phyloP scores from a whole-genome alignment of 2,888 invertebrate genomes.

The Lithophane semibrunnea region DNA sequence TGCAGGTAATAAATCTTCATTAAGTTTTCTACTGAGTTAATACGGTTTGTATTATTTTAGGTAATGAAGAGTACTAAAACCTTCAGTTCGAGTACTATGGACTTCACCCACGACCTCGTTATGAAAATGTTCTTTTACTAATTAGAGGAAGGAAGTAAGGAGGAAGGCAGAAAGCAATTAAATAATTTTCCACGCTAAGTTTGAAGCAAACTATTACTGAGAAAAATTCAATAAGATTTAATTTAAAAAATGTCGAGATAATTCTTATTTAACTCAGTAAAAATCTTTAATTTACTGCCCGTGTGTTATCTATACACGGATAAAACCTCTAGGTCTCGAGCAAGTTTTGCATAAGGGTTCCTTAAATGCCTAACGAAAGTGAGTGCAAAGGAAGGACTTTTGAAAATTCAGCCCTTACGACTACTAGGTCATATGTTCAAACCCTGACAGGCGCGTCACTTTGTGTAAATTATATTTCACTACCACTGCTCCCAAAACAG shows the following conservation, averaged over 20 bases:
- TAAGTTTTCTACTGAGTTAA: conserved; percentile 39
- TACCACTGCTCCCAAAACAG: too few species aligned
- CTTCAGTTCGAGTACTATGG: conserved; percentile 7
- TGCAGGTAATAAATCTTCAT: conserved; percentile 58
- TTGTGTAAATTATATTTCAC: too few species aligned
- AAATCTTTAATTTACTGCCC: too few species aligned
- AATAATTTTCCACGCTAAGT: conserved; percentile 20
- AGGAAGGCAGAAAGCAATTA: conserved; percentile 40
- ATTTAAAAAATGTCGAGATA: not conserved
- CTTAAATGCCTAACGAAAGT: too few species aligned
- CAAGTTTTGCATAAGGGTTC: too few species aligned
- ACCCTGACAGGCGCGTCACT: too few species aligned
- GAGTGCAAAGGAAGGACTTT: not conserved
- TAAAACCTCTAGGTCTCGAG: too few species aligned
- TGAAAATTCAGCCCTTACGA: not conserved
- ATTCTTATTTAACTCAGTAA: not conserved
- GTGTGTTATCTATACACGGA: too few species aligned
- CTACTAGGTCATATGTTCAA: too few species aligned
- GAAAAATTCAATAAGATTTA: not conserved
- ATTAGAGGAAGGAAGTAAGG: conserved; percentile 42
- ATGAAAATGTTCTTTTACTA: conserved; percentile 41
- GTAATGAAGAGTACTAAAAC: conserved; percentile 9
- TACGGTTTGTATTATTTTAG: conserved; percentile 52
- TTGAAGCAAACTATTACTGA: not conserved
- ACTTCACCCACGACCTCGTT: conserved; percentile 30